Evolutionary conservation across 2,113 vertebrate genomes (phyloP), one percentile per base, ranked within the genome.

Genomic region (Caloenas nicobarica): DNA sequence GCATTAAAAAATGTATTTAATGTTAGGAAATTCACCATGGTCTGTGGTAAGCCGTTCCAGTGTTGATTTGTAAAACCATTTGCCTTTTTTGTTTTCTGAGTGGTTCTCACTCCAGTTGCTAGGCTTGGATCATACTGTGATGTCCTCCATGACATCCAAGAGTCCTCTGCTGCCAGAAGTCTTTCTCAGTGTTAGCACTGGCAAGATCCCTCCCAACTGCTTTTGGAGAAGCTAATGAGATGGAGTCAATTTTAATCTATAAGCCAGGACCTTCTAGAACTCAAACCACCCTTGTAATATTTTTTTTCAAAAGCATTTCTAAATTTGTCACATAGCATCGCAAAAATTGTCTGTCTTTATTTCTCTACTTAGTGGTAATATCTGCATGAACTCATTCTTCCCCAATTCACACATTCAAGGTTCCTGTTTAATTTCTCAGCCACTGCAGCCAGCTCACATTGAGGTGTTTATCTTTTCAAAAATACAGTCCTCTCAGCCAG

Each of bases 391-490:
- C 48, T 94, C 73, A 72, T 84, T 87, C 81, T 79, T 72, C 65
- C 54, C 31, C 70, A 54, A 53, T 89, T 94, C 89, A 88, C 46
- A 93, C 10, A 36, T 53, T 91, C 81, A 94, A 85, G 73, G 81
- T 42, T 82, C 40, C 58, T 87, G 60, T 95, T 95, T 95, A 89
- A 89, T 95, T 91, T 85, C 86, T 69, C 85, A 95, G 66, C 58
- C 16, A 5, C 87, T 86, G 78, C 81, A 92, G 73, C 54, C 62
- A 95, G 87, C 28, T 93, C 61, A 92, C 58, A 91, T 26, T 72
- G 62, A 95, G 84, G 58, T 94, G 87, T 89, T 97, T 95, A 89
- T 92, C 29, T 85, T 91, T 82, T 95, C 28, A 92, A 82, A 95
- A 92, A 82, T 62, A 89, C 70, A 86, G 82, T 81, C 91, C 54